Evolutionary conservation across 2,888 invertebrate species (phyloP), one percentile per base, ranked within the genome.

Genomic region (Apeira syringaria): DNA sequence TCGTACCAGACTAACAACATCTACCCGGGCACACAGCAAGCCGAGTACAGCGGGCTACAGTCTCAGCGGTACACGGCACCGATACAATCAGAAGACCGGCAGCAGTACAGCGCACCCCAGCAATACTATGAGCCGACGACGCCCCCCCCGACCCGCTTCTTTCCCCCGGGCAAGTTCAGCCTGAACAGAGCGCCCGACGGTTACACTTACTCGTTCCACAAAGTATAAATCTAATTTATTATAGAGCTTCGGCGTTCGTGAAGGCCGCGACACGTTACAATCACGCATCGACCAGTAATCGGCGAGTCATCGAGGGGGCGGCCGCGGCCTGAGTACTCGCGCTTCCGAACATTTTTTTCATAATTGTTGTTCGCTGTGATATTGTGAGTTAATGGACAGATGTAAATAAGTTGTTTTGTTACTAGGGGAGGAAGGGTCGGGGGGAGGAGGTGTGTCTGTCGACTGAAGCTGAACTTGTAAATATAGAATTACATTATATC

Each of bases 101-200:
- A 79, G 76, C 91, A 20, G 7, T 24, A 24, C 24, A 24, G 9
- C 4, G 9, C 8, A 9, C 24, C 24, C 24, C 27, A 78, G 76
- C 91, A 91, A 51, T 92, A 92, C 72, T 91, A 90, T 67, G 88
- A 90, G 42, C 74, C 86, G 17, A 90, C 91, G 48, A 96, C 96
- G 37, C 94, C 92, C 50, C 87, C 93, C 15, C 94, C 96, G 10
- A 92, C 93, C 66, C 92, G 94, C 62, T 96, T 95, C 90, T 94
- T 94, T 75, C 96, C 96, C 36, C 96, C 96, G 17, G 97, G 97
- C 58, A 96, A 96, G 81, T 92, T 97, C 66, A 94, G 94, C 61
- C 91, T 97, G 60, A 96, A 96, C 91, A 92, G 97, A 72, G 96
- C 95, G 46, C 96, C 96, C 25, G 97, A 97, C 71, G 97, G 97